Base-by-base conservation (phyloP, 2,888 invertebrate species). In the Platyscelio sp. region DNA sequence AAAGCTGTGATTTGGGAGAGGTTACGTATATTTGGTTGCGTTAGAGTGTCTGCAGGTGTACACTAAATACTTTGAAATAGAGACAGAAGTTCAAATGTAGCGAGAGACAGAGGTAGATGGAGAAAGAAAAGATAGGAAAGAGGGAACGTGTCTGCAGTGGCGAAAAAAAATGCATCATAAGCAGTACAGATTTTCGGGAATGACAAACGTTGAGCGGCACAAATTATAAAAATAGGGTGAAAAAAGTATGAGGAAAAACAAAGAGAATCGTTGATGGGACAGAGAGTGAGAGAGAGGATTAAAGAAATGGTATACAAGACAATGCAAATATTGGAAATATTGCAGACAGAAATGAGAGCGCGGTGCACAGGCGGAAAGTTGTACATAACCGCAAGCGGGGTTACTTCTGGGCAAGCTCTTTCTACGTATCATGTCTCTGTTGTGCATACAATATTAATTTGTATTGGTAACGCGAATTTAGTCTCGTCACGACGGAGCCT, bases 321-420 rank as follows among this genome's bases (percentile, higher is more conserved):
- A 67, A 61, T 68, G 33, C 67, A 58, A 83, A 83, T 70, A 58
- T 87, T 58, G 40, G 56, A 80, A 38, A 86, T 70, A 70, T 51
- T 67, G 40, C 74, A 40, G 56, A 49, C 60, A 74, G 83, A 83
- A 75, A 61, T 63, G 54, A 86, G 58, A 81, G 58, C 74, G 43
- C 78, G 46, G 76, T 75, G 82, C 63, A 86, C 67, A 88, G 84
- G 88, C 87, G 88, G 89, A 88, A 89, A 68, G 56, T 90, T 88
- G 89, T 90, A 92, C 91, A 90, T 89, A 92, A 91, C 90, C 89
- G 90, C 91, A 92, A 93, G 93, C 93, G 86, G 89, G 91, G 92
- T 92, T 92, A 91, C 88, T 87, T 90, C 89, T 87, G 89, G 90
- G 86, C 90, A 90, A 91, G 91, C 90, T 89, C 88, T 88, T 90